Evolutionary conservation across 2,888 invertebrate species (phyloP).

Genomic region (Orthonevra nobilis): DNA sequence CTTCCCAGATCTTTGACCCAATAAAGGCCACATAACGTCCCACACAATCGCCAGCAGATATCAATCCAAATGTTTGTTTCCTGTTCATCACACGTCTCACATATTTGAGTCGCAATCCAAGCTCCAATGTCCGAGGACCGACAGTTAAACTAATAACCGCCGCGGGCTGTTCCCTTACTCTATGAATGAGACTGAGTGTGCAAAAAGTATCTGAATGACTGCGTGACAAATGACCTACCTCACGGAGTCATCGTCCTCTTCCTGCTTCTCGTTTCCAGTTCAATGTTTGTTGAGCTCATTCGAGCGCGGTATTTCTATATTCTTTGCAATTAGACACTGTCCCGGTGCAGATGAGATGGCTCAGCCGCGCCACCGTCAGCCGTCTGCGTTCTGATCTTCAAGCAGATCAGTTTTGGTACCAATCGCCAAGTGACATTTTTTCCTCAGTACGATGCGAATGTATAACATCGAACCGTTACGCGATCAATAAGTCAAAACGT

Average conservation of each 20-base stretch:
- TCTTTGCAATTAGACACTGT: constrained; percentile 59
- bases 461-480: constrained; percentile 67
- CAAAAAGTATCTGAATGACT: constrained; percentile 28
- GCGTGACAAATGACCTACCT: constrained; percentile 68
- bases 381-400: constrained; percentile 15
- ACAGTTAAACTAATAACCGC: constrained; percentile 42
- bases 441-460: constrained; percentile 44
- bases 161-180: background rate
- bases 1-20: constrained; percentile 43
- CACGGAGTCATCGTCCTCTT: constrained; percentile 33
- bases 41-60: constrained; percentile 45
- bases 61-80: constrained; percentile 66
- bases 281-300: constrained; percentile 21
- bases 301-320: constrained; percentile 42
- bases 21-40: constrained; percentile 32
- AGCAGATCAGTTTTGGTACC: constrained; percentile 2
- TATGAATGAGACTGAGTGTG: too few relatives aligned
- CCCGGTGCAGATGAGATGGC: constrained; percentile 8
- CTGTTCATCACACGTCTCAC: constrained; percentile 55
- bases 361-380: background rate
- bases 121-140: constrained; percentile 21
- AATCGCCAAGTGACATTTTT: constrained; percentile 63
- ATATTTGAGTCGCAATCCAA: constrained; percentile 3
- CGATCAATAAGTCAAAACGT: constrained; percentile 71
- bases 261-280: background rate